A percentile compares a stretch with the other conserved stretches of the same genome.
Conservation (phyloP, 2,113 vertebrate species). For the Fregata magnificens region DNA sequence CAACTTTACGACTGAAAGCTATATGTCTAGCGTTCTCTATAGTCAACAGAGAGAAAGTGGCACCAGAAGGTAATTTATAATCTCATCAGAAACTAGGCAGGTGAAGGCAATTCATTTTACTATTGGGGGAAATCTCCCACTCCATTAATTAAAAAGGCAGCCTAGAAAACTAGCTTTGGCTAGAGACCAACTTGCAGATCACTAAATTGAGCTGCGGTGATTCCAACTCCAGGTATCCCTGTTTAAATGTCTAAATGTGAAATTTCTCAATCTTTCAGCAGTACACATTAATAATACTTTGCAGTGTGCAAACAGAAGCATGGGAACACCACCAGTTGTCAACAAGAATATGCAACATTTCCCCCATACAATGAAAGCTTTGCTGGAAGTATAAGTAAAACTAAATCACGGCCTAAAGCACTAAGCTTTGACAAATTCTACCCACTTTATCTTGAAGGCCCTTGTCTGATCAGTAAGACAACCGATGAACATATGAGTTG, state of each 20-base stretch:
- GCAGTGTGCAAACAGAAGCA: background rate
- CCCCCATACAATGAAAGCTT: background rate
- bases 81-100: background rate
- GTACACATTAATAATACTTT: background rate
- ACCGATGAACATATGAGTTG: background rate
- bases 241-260: background rate
- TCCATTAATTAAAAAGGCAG: background rate
- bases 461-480: background rate
- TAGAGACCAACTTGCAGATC: background rate
- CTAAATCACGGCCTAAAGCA: background rate
- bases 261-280: background rate
- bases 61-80: background rate
- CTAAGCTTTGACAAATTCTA: background rate
- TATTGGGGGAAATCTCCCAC: background rate
- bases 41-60: background rate
- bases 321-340: background rate
- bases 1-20: background rate
- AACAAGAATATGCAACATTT: background rate
- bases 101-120: background rate
- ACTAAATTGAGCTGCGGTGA: background rate
- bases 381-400: background rate
- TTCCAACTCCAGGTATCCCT: background rate
- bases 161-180: background rate
- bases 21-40: background rate
- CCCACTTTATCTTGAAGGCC: background rate